phyloP scores from a whole-genome alignment of 2,888 invertebrate genomes.

The Geotrupes spiniger region DNA sequence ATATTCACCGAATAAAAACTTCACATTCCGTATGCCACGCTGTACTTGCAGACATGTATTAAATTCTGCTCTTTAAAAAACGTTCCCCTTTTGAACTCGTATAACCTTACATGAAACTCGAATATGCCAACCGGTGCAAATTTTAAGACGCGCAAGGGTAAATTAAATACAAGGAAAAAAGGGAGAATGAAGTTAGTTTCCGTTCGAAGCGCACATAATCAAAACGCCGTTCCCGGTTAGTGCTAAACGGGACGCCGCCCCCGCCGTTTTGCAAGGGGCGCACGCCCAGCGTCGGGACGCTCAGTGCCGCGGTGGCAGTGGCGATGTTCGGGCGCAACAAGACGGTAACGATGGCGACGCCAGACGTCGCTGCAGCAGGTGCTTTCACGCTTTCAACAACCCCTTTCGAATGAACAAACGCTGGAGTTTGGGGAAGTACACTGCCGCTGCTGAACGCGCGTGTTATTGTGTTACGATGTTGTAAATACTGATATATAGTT shows the following conservation, averaged over 20 bases:
- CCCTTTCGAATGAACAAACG: slow-evolving; percentile 11
- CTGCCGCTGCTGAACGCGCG: slow-evolving; percentile 10
- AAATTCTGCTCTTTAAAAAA: no score
- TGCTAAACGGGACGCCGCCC: slow-evolving; percentile 20
- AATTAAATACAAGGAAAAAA: no score
- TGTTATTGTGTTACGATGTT: slow-evolving; percentile 19
- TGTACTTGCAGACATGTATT: no score
- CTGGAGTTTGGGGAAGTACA: slow-evolving; percentile 8
- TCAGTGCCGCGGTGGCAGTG: slow-evolving; percentile 21
- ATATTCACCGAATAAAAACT: no score
- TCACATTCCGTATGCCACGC: no score
- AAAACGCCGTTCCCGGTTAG: slow-evolving; percentile 21
- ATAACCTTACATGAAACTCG: no score
- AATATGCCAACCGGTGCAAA: no score
- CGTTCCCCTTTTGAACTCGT: no score
- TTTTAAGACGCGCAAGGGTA: no score
- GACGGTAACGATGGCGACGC: slow-evolving; percentile 18
- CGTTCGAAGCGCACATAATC: slow-evolving; percentile 13
- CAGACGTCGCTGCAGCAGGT: slow-evolving; percentile 14
- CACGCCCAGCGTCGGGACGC: slow-evolving; percentile 19
- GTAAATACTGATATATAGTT: slow-evolving; percentile 19
- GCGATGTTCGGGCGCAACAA: slow-evolving; percentile 19
- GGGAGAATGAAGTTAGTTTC: slow-evolving; percentile 4
- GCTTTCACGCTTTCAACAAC: slow-evolving; percentile 16
- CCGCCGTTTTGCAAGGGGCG: slow-evolving; percentile 19